Evolutionary conservation across 2,113 vertebrate species (phyloP).

Genomic region (Paralichthys olivaceus): DNA sequence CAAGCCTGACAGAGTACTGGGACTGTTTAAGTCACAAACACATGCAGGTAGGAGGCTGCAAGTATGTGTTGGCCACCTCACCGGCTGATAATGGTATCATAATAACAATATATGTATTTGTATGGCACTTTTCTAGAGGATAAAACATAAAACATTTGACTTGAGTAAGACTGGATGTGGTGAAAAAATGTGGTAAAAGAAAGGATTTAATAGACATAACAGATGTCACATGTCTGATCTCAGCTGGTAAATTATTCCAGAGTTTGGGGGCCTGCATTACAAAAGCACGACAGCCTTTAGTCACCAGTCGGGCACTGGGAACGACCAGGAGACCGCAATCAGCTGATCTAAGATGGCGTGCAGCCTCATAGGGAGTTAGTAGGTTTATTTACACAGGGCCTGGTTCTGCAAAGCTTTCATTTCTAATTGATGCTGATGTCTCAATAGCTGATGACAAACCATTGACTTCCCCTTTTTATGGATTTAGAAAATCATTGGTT

Average conservation of each 20-base stretch:
- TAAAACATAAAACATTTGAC: neutral
- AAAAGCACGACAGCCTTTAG: too few species aligned
- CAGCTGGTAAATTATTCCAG: neutral
- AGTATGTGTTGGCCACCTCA: neutral
- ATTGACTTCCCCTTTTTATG: neutral
- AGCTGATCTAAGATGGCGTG: too few species aligned
- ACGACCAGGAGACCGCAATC: too few species aligned
- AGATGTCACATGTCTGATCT: too few species aligned
- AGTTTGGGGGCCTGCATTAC: too few species aligned
- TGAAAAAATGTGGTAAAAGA: too few species aligned
- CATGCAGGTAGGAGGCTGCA: constrained; percentile 76
- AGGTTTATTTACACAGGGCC: too few species aligned
- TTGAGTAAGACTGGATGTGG: too few species aligned
- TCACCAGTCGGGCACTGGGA: too few species aligned
- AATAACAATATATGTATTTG: neutral
- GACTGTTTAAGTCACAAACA: constrained; percentile 82
- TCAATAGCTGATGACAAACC: neutral
- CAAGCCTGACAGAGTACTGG: constrained; percentile 79
- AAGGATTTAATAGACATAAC: too few species aligned
- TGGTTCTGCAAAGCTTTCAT: neutral
- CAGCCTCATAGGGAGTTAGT: too few species aligned
- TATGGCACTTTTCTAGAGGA: neutral
- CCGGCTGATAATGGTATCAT: neutral
- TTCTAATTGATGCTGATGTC: neutral
- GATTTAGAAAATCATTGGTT: neutral